These are phyloP conservation scores for Heliothis virescens DNA, from an alignment of 1,140 invertebrate species.

Conservation along the genomic window DNA sequence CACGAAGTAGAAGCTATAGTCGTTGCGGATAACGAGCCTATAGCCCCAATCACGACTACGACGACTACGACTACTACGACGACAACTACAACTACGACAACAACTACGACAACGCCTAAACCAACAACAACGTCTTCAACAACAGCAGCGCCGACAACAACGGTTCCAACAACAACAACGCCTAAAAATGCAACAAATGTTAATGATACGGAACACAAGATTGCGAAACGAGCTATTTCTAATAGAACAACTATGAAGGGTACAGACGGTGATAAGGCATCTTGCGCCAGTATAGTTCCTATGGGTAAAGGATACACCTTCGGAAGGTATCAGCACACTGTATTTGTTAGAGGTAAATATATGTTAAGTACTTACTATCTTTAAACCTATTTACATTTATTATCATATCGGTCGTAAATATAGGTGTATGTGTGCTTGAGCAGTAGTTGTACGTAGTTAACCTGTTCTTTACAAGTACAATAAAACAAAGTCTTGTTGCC, in stretches of 20 bases:
- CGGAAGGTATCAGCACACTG: conserved; percentile 89
- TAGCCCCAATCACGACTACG: conserved; percentile 87
- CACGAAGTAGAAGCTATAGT: conserved; percentile 90
- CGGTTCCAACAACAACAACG: conserved; percentile 46
- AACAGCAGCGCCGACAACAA: conserved; percentile 50
- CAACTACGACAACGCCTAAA: conserved; percentile 73
- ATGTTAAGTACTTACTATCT: neutral
- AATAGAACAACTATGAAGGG: conserved; percentile 60
- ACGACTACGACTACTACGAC: conserved; percentile 87
- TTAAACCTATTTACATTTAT: neutral
- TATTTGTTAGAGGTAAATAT: conserved; percentile 88
- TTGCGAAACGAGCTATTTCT: conserved; percentile 64
- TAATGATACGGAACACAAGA: conserved; percentile 57
- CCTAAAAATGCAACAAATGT: conserved; percentile 43
- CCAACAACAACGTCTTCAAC: conserved; percentile 65
- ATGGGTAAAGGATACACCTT: conserved; percentile 89
- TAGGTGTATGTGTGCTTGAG: neutral
- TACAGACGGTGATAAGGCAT: neutral
- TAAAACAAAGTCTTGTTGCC: too few species aligned
- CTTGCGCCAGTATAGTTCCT: conserved; percentile 82
- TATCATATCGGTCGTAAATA: neutral
- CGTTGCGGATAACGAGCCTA: conserved; percentile 88
- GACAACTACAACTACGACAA: conserved; percentile 84
- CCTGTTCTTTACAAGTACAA: neutral
- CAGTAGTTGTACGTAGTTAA: neutral